These are phyloP conservation scores for Bubalus kerabau DNA, from an alignment of 2,113 vertebrate genomes.

Conservation along the genomic window DNA sequence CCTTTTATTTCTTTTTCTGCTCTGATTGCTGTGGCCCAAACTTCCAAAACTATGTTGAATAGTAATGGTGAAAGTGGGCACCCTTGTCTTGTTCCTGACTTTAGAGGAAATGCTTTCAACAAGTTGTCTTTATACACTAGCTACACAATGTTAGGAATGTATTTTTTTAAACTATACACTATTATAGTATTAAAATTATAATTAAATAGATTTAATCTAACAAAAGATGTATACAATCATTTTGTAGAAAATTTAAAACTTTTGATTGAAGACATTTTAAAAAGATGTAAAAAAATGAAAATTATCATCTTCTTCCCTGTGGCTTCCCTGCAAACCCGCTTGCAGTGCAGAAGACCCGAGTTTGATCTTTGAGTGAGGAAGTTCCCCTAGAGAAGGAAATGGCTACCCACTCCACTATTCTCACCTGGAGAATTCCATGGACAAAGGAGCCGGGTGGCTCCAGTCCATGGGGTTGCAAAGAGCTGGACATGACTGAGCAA, in stretches of 20 bases:
- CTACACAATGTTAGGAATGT: background rate
- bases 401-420: background rate
- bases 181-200: background rate
- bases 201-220: background rate
- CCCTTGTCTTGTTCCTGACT: no score
- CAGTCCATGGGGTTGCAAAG: background rate
- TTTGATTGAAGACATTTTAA: background rate
- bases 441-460: background rate
- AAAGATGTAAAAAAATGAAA: background rate
- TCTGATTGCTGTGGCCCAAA: no score
- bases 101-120: background rate
- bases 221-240: background rate
- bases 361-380: background rate
- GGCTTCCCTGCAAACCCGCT: background rate
- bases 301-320: background rate
- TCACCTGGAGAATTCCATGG: background rate
- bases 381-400: background rate
- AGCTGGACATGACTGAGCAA: background rate
- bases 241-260: background rate
- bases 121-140: background rate
- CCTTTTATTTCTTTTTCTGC: no score
- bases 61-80: no score
- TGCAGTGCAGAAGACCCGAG: background rate
- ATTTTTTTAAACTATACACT: background rate
- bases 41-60: no score